Evolutionary conservation across 2,888 invertebrate genomes (phyloP).

Genomic region (Alloscopus bannaensis): DNA sequence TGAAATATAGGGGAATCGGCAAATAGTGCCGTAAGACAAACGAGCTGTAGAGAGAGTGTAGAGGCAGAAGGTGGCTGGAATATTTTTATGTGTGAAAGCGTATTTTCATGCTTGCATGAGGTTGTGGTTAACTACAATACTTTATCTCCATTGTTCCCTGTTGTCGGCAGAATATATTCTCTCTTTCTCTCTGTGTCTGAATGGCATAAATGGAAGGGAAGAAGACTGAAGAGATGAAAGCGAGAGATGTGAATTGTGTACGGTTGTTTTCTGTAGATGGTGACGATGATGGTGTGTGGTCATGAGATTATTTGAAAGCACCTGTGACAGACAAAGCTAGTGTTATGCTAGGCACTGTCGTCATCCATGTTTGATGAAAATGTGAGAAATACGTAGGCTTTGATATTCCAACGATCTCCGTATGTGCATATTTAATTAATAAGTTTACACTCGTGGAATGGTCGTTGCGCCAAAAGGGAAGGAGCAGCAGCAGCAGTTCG

Average conservation of each 20-base stretch:
- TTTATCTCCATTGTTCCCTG: neutral
- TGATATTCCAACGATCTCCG: neutral
- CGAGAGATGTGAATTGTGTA: constrained; percentile 5
- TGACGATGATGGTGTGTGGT: constrained; percentile 26
- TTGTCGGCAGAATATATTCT: neutral
- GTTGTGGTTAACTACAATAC: no score
- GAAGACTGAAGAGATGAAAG: constrained; percentile 6
- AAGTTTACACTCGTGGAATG: neutral
- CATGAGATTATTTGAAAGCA: constrained; percentile 45
- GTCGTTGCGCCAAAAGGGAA: no score
- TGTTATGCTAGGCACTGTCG: no score
- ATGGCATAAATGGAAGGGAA: constrained; percentile 3
- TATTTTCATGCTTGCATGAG: no score
- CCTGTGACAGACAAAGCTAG: constrained; percentile 39
- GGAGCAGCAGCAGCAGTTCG: neutral
- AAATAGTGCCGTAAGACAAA: neutral
- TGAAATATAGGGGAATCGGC: neutral
- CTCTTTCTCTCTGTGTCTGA: neutral
- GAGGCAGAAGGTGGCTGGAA: neutral
- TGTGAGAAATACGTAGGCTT: neutral
- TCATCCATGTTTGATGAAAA: neutral
- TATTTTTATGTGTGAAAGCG: no score
- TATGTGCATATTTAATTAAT: neutral
- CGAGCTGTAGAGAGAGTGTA: neutral
- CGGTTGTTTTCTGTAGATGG: constrained; percentile 32